These are phyloP conservation scores for Trichogramma evanescens DNA, from an alignment of 2,888 invertebrate species.

Conservation along the genomic window DNA sequence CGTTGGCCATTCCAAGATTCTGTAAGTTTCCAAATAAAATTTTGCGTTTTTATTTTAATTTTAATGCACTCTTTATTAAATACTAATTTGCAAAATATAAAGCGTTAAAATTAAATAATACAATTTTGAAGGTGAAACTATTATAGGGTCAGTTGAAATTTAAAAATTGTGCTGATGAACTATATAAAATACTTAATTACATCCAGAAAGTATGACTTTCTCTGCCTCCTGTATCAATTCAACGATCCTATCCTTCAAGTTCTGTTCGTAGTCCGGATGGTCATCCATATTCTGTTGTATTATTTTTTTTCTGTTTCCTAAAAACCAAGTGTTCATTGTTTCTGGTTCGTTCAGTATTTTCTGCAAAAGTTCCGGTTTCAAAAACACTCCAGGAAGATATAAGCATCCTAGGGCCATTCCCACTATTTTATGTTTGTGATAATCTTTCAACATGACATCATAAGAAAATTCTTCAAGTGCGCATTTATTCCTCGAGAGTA, in stretches of 20 bases:
- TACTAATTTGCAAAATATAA: too few relatives aligned
- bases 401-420: constrained; percentile 32
- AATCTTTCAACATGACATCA: constrained; percentile 30
- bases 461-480: constrained; percentile 40
- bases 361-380: constrained; percentile 27
- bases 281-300: constrained; percentile 29
- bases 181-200: too few relatives aligned
- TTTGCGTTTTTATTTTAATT: too few relatives aligned
- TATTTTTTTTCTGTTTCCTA: constrained; percentile 25
- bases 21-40: too few relatives aligned
- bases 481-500: constrained; percentile 9
- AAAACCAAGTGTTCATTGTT: constrained; percentile 23
- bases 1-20: too few relatives aligned
- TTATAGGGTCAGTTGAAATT: too few relatives aligned
- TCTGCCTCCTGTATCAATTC: constrained; percentile 21
- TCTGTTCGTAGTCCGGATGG: constrained; percentile 28
- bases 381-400: constrained; percentile 34
- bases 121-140: too few relatives aligned
- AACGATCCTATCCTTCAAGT: constrained; percentile 29
- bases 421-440: constrained; percentile 35
- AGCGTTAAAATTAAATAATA: too few relatives aligned
- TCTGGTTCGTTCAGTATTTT: constrained; percentile 28
- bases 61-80: too few relatives aligned
- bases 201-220: not conserved
- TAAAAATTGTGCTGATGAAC: too few relatives aligned